Evolutionary conservation across 1,140 invertebrate genomes (phyloP), one percentile per base, ranked within the genome.

Genomic region (Drosophila repletoides): DNA sequence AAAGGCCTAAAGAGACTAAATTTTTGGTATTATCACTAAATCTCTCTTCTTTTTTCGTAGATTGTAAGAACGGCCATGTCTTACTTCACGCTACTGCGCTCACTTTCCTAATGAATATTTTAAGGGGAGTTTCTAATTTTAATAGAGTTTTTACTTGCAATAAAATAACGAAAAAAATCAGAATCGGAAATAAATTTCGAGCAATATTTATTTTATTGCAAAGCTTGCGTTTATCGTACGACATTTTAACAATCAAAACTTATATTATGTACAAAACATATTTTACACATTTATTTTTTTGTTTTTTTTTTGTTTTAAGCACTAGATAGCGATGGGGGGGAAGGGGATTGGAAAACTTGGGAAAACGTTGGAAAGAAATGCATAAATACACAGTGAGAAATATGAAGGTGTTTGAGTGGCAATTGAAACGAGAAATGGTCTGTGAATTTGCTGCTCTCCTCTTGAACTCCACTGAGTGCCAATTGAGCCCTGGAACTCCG

Each of bases 191-290:
- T 64, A 34, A 15, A 40, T 45, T 84, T 73, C 31, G 56, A 64
- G 79, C 79, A 83, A 83, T 83, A 74, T 83, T 83, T 34, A 60
- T 84, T 84, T 83, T 84, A 83, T 83, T 83, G 79, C 79, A 52
- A 31, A 67, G 74, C 77, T 76, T 83, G 77, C 77, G 41, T n/a
- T 65, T 80, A 49, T 73, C 56, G 55, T 74, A 51, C 28, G 72
- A 76, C 72, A 72, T n/a, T 55, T 77, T 84, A 83, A 74, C 79
- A 83, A 84, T 73, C 76, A n/a, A 51, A 61, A 21, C 69, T 81
- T 81, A 81, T 17, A 46, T 80, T 55, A 63, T 63, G 70, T 80
- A 80, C 72, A 80, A 68, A 76, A 68, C 53, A 59, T 69, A 69
- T 75, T 72, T 75, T 64, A 81, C 68, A 64, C 53, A 68, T 66